Evolutionary conservation across 2,888 invertebrate genomes (phyloP).

Genomic region (Podabrus alpinus): DNA sequence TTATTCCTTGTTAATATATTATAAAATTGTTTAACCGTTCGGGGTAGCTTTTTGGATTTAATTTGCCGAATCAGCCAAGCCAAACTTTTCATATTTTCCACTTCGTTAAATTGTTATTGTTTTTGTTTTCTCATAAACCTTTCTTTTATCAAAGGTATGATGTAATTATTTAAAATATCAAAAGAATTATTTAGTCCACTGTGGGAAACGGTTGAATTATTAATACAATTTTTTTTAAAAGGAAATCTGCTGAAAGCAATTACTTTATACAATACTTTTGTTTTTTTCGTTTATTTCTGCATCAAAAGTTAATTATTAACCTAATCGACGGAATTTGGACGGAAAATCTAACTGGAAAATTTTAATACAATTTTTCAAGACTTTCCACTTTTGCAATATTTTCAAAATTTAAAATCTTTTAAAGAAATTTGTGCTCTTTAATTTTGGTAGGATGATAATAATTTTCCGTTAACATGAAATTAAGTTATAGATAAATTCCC

Average conservation of each 20-base stretch:
- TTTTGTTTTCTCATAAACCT: constrained; percentile 5
- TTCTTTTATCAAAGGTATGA: constrained; percentile 14
- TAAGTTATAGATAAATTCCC: too few relatives aligned
- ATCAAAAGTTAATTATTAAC: neutral
- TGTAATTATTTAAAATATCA: constrained; percentile 22
- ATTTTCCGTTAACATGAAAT: too few relatives aligned
- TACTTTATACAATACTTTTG: neutral
- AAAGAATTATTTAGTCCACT: constrained; percentile 19
- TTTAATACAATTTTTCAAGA: too few relatives aligned
- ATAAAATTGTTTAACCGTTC: neutral
- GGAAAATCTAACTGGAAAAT: too few relatives aligned
- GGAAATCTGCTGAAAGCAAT: neutral
- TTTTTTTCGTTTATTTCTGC: neutral
- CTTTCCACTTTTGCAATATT: too few relatives aligned
- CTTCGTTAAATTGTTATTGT: constrained; percentile 7
- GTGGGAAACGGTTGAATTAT: neutral
- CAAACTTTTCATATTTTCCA: constrained; percentile 4
- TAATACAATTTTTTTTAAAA: neutral
- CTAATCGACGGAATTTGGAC: neutral
- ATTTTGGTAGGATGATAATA: too few relatives aligned
- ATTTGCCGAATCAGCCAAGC: neutral
- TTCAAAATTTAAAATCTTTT: too few relatives aligned
- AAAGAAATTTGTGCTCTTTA: too few relatives aligned
- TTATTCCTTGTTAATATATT: neutral
- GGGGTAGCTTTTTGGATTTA: neutral